phyloP scores from a whole-genome alignment of 2,113 vertebrate genomes.

The Polyodon spathula region DNA sequence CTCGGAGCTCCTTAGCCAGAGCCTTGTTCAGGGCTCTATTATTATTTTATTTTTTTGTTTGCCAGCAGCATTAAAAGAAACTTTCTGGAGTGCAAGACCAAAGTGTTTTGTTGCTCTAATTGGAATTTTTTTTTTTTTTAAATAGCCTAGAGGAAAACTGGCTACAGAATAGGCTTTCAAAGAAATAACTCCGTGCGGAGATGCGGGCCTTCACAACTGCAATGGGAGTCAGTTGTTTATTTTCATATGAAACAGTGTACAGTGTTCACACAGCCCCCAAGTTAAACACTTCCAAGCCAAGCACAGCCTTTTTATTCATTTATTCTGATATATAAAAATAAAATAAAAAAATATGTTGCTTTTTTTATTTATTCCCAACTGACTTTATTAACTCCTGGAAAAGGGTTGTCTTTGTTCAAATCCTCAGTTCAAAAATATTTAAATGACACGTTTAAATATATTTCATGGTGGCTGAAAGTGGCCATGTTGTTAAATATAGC shows the following conservation, averaged over 20 bases:
- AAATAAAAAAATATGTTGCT: neutral
- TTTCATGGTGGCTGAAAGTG: neutral
- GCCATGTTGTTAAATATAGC: neutral
- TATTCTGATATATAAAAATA: too few species aligned
- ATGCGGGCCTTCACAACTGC: neutral
- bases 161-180: neutral
- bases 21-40: neutral
- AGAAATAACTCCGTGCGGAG: neutral
- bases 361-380: constrained; percentile 2
- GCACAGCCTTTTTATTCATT: constrained; percentile 3
- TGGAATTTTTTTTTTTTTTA: constrained; percentile 8
- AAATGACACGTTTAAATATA: neutral
- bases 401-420: neutral
- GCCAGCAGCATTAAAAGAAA: constrained; percentile 9
- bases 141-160: neutral
- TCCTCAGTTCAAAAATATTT: neutral
- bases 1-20: constrained; percentile 7
- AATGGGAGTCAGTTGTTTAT: neutral
- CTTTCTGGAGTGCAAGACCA: constrained; percentile 4
- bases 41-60: constrained; percentile 6
- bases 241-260: neutral
- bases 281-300: neutral
- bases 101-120: constrained; percentile 9
- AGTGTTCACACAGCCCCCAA: constrained; percentile 4
- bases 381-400: neutral